Evolutionary conservation across 2,888 invertebrate species (phyloP), one percentile per base, ranked within the genome.

Genomic region (Ophion ellenae): DNA sequence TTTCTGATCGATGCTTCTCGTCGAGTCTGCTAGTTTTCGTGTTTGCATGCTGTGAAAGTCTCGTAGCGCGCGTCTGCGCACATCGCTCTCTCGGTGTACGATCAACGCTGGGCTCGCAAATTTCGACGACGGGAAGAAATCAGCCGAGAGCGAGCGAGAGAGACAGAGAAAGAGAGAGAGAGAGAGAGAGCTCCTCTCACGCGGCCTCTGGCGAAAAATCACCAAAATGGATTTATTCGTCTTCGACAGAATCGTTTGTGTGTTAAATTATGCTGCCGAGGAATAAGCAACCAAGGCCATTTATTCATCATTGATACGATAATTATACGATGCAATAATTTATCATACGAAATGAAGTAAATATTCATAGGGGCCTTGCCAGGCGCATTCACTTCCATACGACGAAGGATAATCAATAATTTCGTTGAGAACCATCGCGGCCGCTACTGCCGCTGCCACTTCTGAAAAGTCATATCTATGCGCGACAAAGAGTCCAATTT

Each of bases 101-200:
- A 80, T 79, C 83, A 85, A 85, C 85, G 64, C 57, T 57, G 75
- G 69, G 36, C 11, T 67, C 32, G 45, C 53, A 24, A 74, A 28
- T 47, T 59, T 71, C 83, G 63, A 40, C 57, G 17, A 17, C 45
- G 32, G 61, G 17, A 63, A 53, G 59, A 45, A 61, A 17, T 28
- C n/a, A 20, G 57, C 32, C 40, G 57, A 79, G 64, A 59, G 14
- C 28, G 20, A 59, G 17, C 36, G 10, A 40, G 10, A 17, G n/a
- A 73, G 28, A 70, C 61, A 66, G 10, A 40, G n/a, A 17, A 11
- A 73, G 28, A 70, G 69, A 66, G 66, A 74, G 77, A 20, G 14
- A 81, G 63, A 17, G 6, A 71, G 40, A 40, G 40, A 40, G 40
- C 40, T 40, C 40, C 40, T 40, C 17, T 53, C 4, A 1, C 53